Evolutionary conservation across 2,113 vertebrate species (phyloP).

Genomic region (Spilogale gracilis): DNA sequence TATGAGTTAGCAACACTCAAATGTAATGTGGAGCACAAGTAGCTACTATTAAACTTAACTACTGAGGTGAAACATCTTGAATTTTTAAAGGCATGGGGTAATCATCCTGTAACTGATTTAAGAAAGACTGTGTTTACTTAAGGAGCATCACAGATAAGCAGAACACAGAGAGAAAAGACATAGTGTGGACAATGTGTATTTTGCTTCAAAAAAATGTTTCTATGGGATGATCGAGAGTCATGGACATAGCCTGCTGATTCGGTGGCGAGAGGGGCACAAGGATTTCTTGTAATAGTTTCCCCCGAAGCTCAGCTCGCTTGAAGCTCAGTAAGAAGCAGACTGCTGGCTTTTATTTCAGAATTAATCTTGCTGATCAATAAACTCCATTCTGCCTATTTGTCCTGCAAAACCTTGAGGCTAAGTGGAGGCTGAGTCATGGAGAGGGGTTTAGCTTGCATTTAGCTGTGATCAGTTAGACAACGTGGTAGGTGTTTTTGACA

Average conservation of each 20-base stretch:
- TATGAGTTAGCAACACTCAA: background rate
- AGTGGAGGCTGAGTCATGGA: background rate
- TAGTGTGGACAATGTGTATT: too few species aligned
- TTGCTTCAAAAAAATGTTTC: background rate
- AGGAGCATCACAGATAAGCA: background rate
- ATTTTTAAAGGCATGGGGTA: background rate
- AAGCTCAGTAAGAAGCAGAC: background rate
- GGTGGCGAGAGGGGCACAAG: background rate
- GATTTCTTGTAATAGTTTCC: accelerated
- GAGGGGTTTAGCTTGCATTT: slow-evolving; percentile 26
- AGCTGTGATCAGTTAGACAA: slow-evolving; percentile 12
- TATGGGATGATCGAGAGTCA: background rate
- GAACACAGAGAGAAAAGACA: background rate
- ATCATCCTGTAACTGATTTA: background rate
- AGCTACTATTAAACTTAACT: background rate
- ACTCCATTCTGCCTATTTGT: slow-evolving; percentile 17
- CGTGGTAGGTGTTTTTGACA: background rate
- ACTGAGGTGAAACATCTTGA: background rate
- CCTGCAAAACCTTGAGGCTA: slow-evolving; percentile 6
- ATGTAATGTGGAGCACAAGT: background rate
- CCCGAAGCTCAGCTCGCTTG: background rate
- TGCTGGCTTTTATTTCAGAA: slow-evolving; percentile 65
- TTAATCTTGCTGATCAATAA: slow-evolving; percentile 68
- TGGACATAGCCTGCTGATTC: background rate
- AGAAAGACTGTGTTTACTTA: background rate